phyloP scores from a whole-genome alignment of 2,113 vertebrate species.

The Orthonyx spaldingii region DNA sequence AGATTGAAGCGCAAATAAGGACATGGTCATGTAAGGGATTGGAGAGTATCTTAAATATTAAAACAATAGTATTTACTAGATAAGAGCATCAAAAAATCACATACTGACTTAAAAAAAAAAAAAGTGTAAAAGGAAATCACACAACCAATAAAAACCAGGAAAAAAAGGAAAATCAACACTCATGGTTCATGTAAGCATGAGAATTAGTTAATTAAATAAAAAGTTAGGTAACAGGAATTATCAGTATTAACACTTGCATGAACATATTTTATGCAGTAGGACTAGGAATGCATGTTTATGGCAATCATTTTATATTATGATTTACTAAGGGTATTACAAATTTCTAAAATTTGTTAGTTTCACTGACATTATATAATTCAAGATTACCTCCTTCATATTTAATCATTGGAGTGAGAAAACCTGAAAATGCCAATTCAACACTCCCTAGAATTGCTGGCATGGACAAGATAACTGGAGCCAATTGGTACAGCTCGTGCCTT shows the following conservation, averaged over 20 bases:
- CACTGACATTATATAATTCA: not conserved
- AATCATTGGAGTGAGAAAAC: not conserved
- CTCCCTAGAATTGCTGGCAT: not conserved
- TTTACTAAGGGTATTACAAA: not conserved
- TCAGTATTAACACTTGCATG: not conserved
- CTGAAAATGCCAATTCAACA: not conserved
- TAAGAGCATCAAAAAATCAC: not conserved
- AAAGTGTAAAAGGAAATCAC: not conserved
- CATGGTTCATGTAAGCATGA: not conserved
- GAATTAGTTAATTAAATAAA: not conserved
- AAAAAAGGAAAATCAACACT: not conserved
- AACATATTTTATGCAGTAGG: not conserved
- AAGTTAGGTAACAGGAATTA: not conserved
- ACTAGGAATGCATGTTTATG: not conserved
- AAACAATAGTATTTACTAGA: not conserved
- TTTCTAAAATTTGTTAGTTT: not conserved
- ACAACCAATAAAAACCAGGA: fast-evolving
- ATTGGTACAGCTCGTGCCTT: not conserved
- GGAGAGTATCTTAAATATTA: not conserved
- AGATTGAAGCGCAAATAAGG: not conserved
- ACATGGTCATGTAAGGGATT: fast-evolving
- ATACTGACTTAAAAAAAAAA: not conserved
- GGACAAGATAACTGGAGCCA: not conserved
- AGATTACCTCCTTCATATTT: not conserved
- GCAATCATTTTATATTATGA: not conserved